A percentile compares a stretch with the other conserved stretches of the same genome.
phyloP scores from a whole-genome alignment of 2,113 vertebrate genomes.

The Ornithorhynchus anatinus region DNA sequence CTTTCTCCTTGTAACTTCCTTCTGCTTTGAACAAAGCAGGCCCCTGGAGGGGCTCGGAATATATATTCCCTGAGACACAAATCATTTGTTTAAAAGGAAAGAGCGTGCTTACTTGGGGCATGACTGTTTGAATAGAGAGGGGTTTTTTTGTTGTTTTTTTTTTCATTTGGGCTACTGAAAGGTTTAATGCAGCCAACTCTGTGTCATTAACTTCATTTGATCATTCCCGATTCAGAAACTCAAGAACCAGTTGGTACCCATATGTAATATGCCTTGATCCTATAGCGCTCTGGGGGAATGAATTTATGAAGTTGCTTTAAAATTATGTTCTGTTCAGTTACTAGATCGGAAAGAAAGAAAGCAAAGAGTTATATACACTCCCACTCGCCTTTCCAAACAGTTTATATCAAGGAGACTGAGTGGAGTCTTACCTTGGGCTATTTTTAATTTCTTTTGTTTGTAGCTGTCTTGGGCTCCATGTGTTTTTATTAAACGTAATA shows the following conservation, averaged over 20 bases:
- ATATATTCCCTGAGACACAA: too few relatives aligned
- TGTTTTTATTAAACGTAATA: conserved; percentile 29
- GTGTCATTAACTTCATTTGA: conserved; percentile 5
- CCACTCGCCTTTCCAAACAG: not conserved
- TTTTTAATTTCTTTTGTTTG: conserved; percentile 33
- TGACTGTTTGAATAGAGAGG: not conserved
- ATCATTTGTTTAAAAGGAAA: conserved; percentile 5
- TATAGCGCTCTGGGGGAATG: not conserved
- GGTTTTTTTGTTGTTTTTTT: too few relatives aligned
- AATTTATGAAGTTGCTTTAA: conserved; percentile 17
- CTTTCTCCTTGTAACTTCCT: not conserved
- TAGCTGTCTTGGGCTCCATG: conserved; percentile 13
- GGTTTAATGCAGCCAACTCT: not conserved
- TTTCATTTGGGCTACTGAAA: not conserved
- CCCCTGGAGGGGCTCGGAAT: not conserved
- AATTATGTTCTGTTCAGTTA: conserved; percentile 2
- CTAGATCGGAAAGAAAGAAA: not conserved
- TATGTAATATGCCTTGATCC: conserved; percentile 7
- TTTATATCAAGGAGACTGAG: conserved; percentile 12
- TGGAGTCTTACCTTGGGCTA: not conserved
- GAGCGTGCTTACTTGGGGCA: not conserved
- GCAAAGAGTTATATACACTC: not conserved
- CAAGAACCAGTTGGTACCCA: conserved; percentile 4
- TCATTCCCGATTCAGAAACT: conserved; percentile 24
- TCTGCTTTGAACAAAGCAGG: not conserved